Conservation (phyloP, 2,113 vertebrate species). For the Sceloporus undulatus region DNA sequence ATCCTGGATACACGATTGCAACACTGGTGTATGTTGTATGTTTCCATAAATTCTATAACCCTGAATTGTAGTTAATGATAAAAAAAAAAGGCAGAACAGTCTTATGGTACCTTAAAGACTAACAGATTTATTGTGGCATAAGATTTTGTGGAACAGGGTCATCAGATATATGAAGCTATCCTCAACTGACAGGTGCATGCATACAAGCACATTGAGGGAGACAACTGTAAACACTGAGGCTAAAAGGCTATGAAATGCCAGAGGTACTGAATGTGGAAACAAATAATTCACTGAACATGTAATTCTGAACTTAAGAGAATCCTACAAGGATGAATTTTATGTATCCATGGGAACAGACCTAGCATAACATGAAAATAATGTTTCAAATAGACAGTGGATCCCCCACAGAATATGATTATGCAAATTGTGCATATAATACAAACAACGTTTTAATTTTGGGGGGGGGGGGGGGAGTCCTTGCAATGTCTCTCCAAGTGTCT, state of each 20-base stretch:
- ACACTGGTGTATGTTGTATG: neutral
- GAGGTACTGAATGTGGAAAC: neutral
- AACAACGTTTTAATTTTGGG: too few relatives aligned
- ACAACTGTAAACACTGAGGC: neutral
- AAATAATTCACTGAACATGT: neutral
- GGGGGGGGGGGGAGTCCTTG: too few relatives aligned
- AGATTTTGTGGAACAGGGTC: neutral
- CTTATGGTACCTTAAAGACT: neutral
- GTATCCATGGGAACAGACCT: constrained; percentile 1
- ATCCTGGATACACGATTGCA: neutral
- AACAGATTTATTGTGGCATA: neutral
- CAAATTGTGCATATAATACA: too few relatives aligned
- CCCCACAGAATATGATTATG: neutral
- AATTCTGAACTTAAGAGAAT: constrained; percentile 32
- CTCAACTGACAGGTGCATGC: neutral
- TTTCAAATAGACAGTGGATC: neutral
- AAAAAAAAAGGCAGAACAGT: neutral
- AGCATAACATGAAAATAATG: neutral
- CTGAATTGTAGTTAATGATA: neutral
- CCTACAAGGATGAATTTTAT: neutral
- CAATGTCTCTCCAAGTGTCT: too few relatives aligned
- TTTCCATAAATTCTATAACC: neutral
- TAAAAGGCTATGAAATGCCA: neutral
- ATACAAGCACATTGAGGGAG: neutral
- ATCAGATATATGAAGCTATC: neutral